Evolutionary conservation across 2,797 vertebrate genomes (phyloP).

Genomic region (Scleropages formosus): DNA sequence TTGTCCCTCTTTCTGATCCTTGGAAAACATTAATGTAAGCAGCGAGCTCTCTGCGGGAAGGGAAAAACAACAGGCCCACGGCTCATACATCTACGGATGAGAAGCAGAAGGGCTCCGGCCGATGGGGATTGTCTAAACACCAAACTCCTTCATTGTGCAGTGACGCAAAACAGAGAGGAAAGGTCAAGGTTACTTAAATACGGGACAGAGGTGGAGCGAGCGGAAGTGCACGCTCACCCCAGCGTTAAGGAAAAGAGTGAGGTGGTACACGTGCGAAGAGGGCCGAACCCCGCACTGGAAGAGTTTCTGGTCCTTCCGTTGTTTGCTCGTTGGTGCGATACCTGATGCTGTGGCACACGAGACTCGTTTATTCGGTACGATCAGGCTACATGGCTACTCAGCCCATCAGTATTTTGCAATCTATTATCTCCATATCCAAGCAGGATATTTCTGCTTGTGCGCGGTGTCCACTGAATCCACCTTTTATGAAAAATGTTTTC

Average conservation of each 20-base stretch:
- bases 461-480: background rate
- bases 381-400: background rate
- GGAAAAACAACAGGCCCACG: slow-evolving; percentile 35
- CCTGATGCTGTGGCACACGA: background rate
- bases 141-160: slow-evolving; percentile 46
- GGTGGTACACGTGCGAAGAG: background rate
- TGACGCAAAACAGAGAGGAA: slow-evolving; percentile 45
- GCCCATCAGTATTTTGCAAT: background rate
- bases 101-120: slow-evolving; percentile 41
- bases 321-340: background rate
- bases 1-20: slow-evolving; percentile 32
- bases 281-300: background rate
- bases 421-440: background rate
- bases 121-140: slow-evolving; percentile 46
- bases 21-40: slow-evolving; percentile 40
- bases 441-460: background rate
- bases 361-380: background rate
- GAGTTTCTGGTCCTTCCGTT: background rate
- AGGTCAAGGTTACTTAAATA: slow-evolving; percentile 52
- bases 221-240: slow-evolving; percentile 27
- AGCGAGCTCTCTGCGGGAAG: slow-evolving; percentile 36
- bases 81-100: slow-evolving; percentile 38
- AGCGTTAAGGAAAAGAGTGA: background rate
- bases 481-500: background rate
- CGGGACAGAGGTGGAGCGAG: slow-evolving; percentile 40